A percentile compares a stretch with the other conserved stretches of the same genome.
Evolutionary conservation across 2,113 vertebrate species (phyloP).

Genomic region (Tichodroma muraria): DNA sequence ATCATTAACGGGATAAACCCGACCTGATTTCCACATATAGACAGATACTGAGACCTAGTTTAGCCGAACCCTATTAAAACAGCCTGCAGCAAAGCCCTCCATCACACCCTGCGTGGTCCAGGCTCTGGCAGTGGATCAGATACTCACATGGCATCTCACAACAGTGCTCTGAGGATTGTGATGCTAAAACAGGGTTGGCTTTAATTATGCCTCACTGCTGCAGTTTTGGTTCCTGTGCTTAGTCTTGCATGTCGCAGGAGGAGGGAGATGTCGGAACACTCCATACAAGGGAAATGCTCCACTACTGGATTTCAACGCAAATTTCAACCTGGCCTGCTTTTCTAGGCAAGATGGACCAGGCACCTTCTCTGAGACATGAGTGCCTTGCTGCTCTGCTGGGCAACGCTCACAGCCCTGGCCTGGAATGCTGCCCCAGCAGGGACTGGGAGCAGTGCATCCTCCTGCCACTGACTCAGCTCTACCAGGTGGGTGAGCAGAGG

Average conservation of each 20-base stretch:
- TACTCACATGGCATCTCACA: not conserved
- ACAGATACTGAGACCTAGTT: not conserved
- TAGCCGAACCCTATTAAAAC: not conserved
- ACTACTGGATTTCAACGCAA: not conserved
- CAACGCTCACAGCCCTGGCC: not conserved
- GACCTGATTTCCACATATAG: conserved; percentile 34
- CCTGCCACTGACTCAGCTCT: not conserved
- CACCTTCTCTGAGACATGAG: not conserved
- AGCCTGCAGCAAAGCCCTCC: not conserved
- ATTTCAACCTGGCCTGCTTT: not conserved
- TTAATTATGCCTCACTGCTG: not conserved
- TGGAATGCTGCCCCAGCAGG: not conserved
- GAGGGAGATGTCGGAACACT: not conserved
- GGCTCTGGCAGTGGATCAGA: not conserved
- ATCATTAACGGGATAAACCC: conserved; percentile 9
- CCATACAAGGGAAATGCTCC: not conserved
- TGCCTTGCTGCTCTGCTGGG: conserved; percentile 43
- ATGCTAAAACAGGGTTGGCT: not conserved
- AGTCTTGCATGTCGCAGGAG: not conserved
- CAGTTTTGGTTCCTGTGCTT: not conserved
- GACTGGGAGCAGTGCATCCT: not conserved
- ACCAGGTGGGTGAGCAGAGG: not conserved
- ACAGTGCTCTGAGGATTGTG: not conserved
- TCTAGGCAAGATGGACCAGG: not conserved
- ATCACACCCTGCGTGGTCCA: not conserved